Base-by-base conservation (phyloP, 2,797 vertebrate genomes). In the Danionella dracula region DNA sequence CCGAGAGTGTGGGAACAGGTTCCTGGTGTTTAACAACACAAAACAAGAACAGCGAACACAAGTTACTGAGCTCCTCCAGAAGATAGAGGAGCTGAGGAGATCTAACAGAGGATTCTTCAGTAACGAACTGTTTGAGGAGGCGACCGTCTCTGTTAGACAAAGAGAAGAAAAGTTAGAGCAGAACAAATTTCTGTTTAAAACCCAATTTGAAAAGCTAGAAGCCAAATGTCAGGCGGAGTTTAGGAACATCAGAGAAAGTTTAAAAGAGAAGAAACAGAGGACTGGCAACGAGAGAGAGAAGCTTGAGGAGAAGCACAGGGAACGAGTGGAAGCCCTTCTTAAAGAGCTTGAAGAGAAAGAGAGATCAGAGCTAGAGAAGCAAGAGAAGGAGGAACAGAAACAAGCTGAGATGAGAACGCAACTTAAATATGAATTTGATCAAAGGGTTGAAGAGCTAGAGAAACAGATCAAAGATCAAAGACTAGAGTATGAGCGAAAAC, bases 161-260 rank as follows among this genome's bases (percentile, higher is more conserved):
- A 60, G 8, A 13, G 20, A 37, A 9, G 15, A 44, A 38, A 40
- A 49, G 23, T 6, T 27, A 27, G 23, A 27, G 23, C 3, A 27
- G 23, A 27, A 27, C 23, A 27, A 27, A 27, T 6, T 3, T 3
- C 3, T 3, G 1, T 35, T 35, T 4, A 6, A 53, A 31, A 0
- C 5, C n/a, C 17, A 53, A 1, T 2, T 2, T 0, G 32, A 54
- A 0, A 1, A 0, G 1, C 4, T 53, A 4, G 0, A 4, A 19
- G 11, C 0, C 1, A 21, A 5, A 9, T 21, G 35, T 9, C 11
- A 54, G 4, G 5, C 1, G 1, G 34, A 23, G 0, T 17, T 34
- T 15, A 0, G 12, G 12, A 1, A 17, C 0, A 0, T 19, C 5
- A 35, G 1, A 1, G 34, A 19, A 4, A 19, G 1, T 15, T 4